A percentile compares a stretch with the other conserved stretches of the same genome.
Conservation (phyloP, 2,797 vertebrate species). For the Peromyscus aztecus region DNA sequence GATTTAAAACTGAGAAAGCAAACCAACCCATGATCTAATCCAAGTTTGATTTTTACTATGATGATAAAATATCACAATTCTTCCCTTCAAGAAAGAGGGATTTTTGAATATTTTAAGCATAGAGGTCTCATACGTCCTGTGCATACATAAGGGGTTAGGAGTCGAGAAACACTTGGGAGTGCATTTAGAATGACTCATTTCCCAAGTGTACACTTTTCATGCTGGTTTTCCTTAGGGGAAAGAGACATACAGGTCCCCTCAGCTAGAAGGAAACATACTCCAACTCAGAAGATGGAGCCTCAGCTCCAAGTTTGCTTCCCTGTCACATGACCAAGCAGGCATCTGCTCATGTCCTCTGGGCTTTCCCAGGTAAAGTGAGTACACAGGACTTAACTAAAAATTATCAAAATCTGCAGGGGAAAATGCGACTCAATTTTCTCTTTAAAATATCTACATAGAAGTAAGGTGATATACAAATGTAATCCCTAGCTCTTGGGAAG, state of each 20-base stretch:
- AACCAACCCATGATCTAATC: not conserved
- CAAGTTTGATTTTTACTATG: not conserved
- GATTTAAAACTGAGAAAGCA: not conserved
- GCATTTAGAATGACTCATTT: not conserved
- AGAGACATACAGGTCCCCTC: not conserved
- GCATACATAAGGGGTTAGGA: accelerated
- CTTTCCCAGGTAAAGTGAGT: not conserved
- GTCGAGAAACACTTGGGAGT: not conserved
- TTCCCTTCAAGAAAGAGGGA: not conserved
- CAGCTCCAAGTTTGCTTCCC: too few species aligned
- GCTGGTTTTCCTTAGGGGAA: not conserved
- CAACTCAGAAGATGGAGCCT: not conserved
- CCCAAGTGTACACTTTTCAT: not conserved
- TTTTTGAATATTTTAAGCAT: not conserved
- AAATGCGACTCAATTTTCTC: not conserved
- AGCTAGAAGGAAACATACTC: not conserved
- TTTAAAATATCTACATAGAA: not conserved
- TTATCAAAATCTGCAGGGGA: not conserved
- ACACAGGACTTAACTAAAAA: accelerated
- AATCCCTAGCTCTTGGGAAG: not conserved
- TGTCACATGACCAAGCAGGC: accelerated
- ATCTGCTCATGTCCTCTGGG: accelerated
- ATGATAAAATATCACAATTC: not conserved
- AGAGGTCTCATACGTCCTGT: not conserved
- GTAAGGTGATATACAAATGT: not conserved